Percentiles rank a stretch among this genome's conserved stretches.
phyloP scores from a whole-genome alignment of 1,140 invertebrate genomes.

The Drosophila serrata region DNA sequence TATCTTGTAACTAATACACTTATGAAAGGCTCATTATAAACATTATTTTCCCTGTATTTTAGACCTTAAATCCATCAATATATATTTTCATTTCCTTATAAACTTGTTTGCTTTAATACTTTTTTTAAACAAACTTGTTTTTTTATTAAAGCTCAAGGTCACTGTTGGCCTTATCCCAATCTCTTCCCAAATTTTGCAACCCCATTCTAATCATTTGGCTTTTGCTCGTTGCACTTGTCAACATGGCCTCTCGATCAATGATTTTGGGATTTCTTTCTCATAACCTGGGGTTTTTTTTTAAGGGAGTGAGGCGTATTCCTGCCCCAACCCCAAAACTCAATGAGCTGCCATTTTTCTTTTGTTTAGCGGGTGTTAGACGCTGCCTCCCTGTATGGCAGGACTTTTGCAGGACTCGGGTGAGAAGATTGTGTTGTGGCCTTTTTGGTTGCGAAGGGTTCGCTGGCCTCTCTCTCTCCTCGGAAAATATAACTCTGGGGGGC shows the following conservation, averaged over 20 bases:
- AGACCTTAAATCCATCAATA: background rate
- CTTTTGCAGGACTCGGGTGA: constrained; percentile 40
- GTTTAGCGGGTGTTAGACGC: constrained; percentile 58
- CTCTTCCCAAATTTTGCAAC: no score
- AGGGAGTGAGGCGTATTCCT: constrained; percentile 7
- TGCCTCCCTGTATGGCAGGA: background rate
- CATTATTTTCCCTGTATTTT: no score
- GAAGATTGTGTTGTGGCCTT: constrained; percentile 81
- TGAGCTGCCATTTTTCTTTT: constrained; percentile 73
- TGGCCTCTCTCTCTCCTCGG: background rate
- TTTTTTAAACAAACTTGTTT: constrained; percentile 1
- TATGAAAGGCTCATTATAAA: background rate
- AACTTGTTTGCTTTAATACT: constrained; percentile 9
- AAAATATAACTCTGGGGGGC: constrained; percentile 34
- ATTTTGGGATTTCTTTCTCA: constrained; percentile 50
- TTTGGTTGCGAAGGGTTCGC: constrained; percentile 73
- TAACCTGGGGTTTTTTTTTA: constrained; percentile 47
- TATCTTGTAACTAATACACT: background rate
- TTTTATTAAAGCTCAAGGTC: constrained; percentile 11
- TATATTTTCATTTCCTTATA: background rate
- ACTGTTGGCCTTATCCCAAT: no score
- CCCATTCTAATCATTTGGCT: constrained; percentile 12
- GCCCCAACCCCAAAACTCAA: constrained; percentile 48
- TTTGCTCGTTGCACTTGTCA: constrained; percentile 40
- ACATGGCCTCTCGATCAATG: constrained; percentile 48